Evolutionary conservation across 2,113 vertebrate species (phyloP), one percentile per base, ranked within the genome.

Genomic region (Condylura cristata): DNA sequence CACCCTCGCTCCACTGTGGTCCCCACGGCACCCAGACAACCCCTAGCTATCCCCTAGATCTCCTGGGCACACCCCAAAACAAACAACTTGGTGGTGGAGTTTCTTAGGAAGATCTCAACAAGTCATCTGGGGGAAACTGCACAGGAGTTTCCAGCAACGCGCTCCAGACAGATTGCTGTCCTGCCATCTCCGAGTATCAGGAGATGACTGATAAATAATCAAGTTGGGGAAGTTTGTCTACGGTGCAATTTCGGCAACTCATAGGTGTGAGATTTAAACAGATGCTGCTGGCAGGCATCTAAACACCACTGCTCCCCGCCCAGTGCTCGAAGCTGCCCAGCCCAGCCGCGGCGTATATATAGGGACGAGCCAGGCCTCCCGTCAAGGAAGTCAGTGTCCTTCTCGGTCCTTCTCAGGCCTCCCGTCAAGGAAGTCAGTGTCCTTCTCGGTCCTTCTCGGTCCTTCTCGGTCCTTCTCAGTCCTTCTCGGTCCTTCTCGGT

Each of bases 161-260:
- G 63, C 87, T 94, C 58, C 70, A 70, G 37, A 92, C 75, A 91
- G 86, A 87, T 70, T 81, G 46, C 7, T 86, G 61, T 6, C 24
- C 5, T 76, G 83, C 34, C 3, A 78, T 93, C 79, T 89, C 75
- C 70, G 32, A 30, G 22, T 13, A 76, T 76, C 17, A 51, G 80
- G 94, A 96, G 93, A 96, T 94, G 84, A 95, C 82, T 81, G 96
- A 97, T 96, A 97, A 96, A 90, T 87, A 87, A 94, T 92, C 93
- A 46, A 96, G 96, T 89, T 24, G 20, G 94, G 93, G 91, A 81
- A 96, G 96, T 95, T 94, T 91, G 78, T 95, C 89, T 89, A 30
- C 78, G 84, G 46, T 78, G 66, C 0, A 46, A 76, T 95, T 82
- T 94, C 76, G 72, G 91, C 96, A 96, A 95, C 83, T 94, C 66